Evolutionary conservation across 2,113 vertebrate genomes (phyloP), one percentile per base, ranked within the genome.

Genomic region (Tiliqua scincoides): DNA sequence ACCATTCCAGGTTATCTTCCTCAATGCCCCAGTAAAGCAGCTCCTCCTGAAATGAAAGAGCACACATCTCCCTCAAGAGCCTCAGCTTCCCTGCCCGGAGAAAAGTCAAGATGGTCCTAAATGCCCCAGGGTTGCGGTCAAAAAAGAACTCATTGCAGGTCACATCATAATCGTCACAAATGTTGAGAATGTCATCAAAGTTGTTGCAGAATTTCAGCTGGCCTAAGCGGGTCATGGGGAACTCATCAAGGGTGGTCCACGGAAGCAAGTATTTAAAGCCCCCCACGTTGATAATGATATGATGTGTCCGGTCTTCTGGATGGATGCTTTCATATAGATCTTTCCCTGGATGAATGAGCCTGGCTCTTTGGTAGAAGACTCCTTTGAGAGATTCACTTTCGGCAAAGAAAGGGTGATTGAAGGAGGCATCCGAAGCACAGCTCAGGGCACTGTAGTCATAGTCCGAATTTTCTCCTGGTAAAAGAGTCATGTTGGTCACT

Each of bases 371-470:
- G 96, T 99, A 99, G 93, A 98, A 99, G 72, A 96, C 97, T 5
- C 98, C 98, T 92, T 99, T 99, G 75, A 97, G 95, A 14, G 96
- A 85, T 90, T 98, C 97, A 6, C 95, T 96, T 87, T 98, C 98
- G 1, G 97, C 96, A 23, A 97, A 94, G 88, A 98, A 97, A 0
- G 97, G 96, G 4, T 94, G 96, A 90, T 97, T 97, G 90, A 99
- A 94, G 88, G 98, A 98, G 81, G 96, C 91, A 32, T 99, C 98
- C 0, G 99, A 99, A 87, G 97, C 87, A 76, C 98, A 99, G 97
- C 99, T 99, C 88, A 99, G 96, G 85, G 98, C 98, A 0, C 98
- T 99, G 93, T 98, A 99, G 97, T 99, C 98, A 5, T 99, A 99
- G 93, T 99, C 98, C 0, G 99, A 99, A 89, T 99, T 98, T 92